Base-by-base conservation (phyloP, 2,888 invertebrate genomes). In the Papilio elwesi region DNA sequence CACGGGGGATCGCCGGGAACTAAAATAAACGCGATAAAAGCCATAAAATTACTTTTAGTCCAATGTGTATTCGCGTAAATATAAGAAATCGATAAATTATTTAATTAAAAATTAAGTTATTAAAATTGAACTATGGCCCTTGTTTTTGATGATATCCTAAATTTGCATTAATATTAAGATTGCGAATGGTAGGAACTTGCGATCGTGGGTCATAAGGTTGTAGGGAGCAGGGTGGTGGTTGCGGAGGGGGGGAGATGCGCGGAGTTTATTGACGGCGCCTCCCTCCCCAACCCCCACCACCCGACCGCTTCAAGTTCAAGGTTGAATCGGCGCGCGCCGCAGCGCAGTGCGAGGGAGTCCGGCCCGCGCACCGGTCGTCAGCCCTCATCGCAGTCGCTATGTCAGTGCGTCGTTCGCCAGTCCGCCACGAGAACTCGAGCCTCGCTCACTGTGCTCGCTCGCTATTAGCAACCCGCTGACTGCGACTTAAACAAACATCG, bases 321-420 rank as follows among this genome's bases (percentile, higher is more conserved):
- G 94, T 92, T 93, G 93, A 94, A 93, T 89, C 92, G 93, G 94
- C 94, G 91, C 94, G 94, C 93, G 94, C 89, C 89, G 91, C 89
- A 87, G 91, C 90, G 90, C 93, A 93, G 94, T 94, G 94, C 94
- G 91, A 93, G 93, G 93, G 93, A 93, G 92, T 93, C 91, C 93
- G 93, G 91, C 91, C 90, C 91, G 93, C 93, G 90, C 90, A 90
- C 90, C 91, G 93, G 94, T 93, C 93, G 94, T 93, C 91, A 92
- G 93, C 93, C 92, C 92, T 88, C 89, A 83, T 84, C 82, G 82
- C 83, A 85, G 87, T 82, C 89, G 91, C 89, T 90, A 92, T 92
- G 92, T 87, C 85, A 88, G 84, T 84, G 81, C 84, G 82, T 83
- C 85, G 86, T 85, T 82, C 81, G 82, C 81, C 89, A 90, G 84